These are phyloP conservation scores for Trilocha varians DNA, from an alignment of 2,888 invertebrate genomes.

Conservation along the genomic window DNA sequence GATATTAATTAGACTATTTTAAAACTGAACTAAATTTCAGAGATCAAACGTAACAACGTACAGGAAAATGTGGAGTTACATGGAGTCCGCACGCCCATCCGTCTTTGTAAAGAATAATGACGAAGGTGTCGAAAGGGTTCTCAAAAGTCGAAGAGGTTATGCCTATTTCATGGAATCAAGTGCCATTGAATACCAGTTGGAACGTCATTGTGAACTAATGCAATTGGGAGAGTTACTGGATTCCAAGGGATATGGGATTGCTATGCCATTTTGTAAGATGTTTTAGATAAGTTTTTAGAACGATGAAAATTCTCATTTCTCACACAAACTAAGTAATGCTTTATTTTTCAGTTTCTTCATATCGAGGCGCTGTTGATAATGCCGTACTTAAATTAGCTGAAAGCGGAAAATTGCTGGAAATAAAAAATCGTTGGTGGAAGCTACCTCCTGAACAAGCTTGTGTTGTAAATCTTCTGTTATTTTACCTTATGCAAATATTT, in stretches of 20 bases:
- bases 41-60: conserved; percentile 92
- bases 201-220: conserved; percentile 87
- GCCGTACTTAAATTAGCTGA: conserved; percentile 94
- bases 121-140: conserved; percentile 90
- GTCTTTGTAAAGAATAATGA: conserved; percentile 88
- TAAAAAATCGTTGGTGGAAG: conserved; percentile 96
- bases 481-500: background rate
- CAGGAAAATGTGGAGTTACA: conserved; percentile 93
- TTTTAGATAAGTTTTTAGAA: background rate
- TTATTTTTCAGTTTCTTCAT: conserved; percentile 75
- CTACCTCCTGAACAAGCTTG: conserved; percentile 75
- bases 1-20: background rate
- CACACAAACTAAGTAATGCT: background rate
- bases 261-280: conserved; percentile 87
- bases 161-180: conserved; percentile 98
- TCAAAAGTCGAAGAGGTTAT: conserved; percentile 84
- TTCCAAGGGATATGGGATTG: conserved; percentile 94
- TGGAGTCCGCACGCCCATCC: conserved; percentile 87
- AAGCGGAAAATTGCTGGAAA: conserved; percentile 82
- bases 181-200: conserved; percentile 92
- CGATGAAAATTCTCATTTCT: background rate
- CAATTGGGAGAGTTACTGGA: conserved; percentile 86
- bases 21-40: conserved; percentile 45
- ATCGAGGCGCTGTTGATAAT: conserved; percentile 85
- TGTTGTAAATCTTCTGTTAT: conserved; percentile 45